Base-by-base conservation (phyloP, 2,797 vertebrate species). In the Rhinophrynus dorsalis region DNA sequence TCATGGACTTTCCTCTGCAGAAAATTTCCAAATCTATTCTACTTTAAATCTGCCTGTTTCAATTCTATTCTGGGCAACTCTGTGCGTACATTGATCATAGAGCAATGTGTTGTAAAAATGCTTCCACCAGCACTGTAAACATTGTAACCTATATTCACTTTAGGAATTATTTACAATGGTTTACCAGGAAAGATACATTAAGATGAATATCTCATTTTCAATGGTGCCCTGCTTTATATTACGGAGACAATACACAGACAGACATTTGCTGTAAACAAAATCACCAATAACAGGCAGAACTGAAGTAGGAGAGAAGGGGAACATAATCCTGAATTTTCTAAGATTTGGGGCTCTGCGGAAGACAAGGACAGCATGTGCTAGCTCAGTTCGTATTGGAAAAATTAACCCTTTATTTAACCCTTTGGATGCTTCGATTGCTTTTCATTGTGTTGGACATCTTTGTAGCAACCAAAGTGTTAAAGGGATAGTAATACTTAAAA, bases 191-290 rank as follows among this genome's bases (percentile, higher is more conserved):
- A 65, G 69, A 57, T 64, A 33, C 61, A 72, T 72, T 58, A 65
- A 72, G 68, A 66, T 65, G 62, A 24, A 72, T 73, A 66, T 73
- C 45, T 73, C 61, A 59, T 66, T 60, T 60, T 66, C 55, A 66
- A 40, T 42, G 23, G 37, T 33, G 61, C 35, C 55, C 69, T 73
- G 69, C 54, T 51, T 73, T 73, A 30, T 40, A 66, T 73, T 59
- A 66, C 13, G 5, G 33, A 66, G 69, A 73, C 69, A 73, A 59
- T 73, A 65, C 69, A 50, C 69, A 73, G 69, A 54, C 55, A 33
- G 62, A 73, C 69, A 45, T 59, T 15, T 59, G 29, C 42, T 60
- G 47, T 73, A 73, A 73, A 73, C 69, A 73, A 48, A 73, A 73
- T 59, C 61, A 66, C 69, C 69, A 73, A 73, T 66, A 55, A 40